Evolutionary conservation across 2,797 vertebrate genomes (phyloP).

Genomic region (Macrochelys suwanniensis): DNA sequence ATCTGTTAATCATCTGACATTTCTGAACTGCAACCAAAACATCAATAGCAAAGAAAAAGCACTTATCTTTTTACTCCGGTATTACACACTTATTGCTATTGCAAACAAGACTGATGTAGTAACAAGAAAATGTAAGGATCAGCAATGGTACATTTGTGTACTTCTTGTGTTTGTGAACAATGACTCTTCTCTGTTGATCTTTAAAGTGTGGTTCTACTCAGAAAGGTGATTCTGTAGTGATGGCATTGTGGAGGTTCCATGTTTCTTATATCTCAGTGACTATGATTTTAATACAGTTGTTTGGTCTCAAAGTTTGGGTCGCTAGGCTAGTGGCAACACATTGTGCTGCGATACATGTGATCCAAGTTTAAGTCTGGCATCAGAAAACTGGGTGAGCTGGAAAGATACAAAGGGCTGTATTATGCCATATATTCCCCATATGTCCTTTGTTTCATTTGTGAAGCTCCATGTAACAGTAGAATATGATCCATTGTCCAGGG

Average conservation of each 20-base stretch:
- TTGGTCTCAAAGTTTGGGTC: neutral
- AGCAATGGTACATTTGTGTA: neutral
- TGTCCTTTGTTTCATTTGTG: neutral
- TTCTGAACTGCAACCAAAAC: neutral
- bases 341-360: neutral
- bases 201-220: neutral
- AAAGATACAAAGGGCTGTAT: neutral
- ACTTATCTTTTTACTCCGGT: neutral
- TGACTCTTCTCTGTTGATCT: neutral
- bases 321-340: neutral
- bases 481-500: neutral
- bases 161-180: neutral
- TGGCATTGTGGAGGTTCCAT: neutral
- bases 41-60: neutral
- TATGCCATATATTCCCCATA: neutral
- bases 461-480: neutral
- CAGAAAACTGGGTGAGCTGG: neutral
- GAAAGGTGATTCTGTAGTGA: neutral
- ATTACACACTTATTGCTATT: neutral
- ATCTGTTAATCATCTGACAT: neutral
- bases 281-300: neutral
- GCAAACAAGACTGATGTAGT: neutral
- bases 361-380: neutral
- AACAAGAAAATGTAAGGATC: neutral
- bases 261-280: neutral